Conservation (phyloP, 2,113 vertebrate genomes). For the Mola mola region DNA sequence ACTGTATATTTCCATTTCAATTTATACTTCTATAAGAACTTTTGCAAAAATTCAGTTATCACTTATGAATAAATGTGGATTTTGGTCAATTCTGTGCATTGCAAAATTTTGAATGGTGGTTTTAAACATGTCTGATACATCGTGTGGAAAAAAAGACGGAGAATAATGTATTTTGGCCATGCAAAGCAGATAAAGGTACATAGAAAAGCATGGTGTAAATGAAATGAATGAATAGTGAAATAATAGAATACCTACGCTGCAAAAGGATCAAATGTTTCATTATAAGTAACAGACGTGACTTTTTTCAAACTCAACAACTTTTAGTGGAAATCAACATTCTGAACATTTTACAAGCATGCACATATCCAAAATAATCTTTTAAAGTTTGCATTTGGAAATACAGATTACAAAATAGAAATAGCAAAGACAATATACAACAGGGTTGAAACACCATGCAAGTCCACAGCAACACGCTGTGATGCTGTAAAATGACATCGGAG, state of each 20-base stretch:
- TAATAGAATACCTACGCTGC: background rate
- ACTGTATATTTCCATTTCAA: slow-evolving; percentile 28
- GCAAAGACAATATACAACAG: slow-evolving; percentile 78
- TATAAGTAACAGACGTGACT: slow-evolving; percentile 63
- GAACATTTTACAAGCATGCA: slow-evolving; percentile 82
- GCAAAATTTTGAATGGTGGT: background rate
- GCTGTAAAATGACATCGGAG: slow-evolving; percentile 54
- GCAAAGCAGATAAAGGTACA: background rate
- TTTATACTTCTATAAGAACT: slow-evolving; percentile 25
- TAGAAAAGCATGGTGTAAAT: background rate
- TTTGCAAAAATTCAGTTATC: slow-evolving; percentile 24
- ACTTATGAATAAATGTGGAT: slow-evolving; percentile 51
- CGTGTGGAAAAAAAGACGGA: background rate
- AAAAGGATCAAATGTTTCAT: slow-evolving; percentile 17
- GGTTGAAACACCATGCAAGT: slow-evolving; percentile 79
- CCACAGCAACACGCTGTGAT: slow-evolving; percentile 72
- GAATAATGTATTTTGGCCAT: background rate
- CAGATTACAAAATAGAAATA: slow-evolving; percentile 82
- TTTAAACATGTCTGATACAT: background rate
- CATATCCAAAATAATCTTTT: slow-evolving; percentile 82
- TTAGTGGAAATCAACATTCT: slow-evolving; percentile 76
- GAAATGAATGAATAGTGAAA: background rate
- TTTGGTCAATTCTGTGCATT: slow-evolving; percentile 25
- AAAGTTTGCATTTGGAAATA: slow-evolving; percentile 82
- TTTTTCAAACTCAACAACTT: slow-evolving; percentile 65